Evolutionary conservation across 2,113 vertebrate genomes (phyloP), one percentile per base, ranked within the genome.

Genomic region (Sapayoa aenigma): DNA sequence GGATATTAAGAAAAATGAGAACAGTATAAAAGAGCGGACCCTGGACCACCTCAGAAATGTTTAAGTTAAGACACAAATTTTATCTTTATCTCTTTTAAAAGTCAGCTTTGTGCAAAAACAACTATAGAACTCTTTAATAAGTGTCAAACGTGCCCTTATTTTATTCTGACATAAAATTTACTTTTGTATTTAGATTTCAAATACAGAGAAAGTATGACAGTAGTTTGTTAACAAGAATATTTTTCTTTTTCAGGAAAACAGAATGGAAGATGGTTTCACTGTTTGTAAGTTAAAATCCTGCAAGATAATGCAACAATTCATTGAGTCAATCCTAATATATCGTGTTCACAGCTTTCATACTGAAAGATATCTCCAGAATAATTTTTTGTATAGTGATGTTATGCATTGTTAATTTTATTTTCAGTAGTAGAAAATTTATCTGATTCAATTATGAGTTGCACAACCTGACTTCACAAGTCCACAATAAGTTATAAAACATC

Each of bases 141-240:
- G 3, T 60, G 30, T 42, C 12, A 60, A 46, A 18, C 2, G 3
- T 52, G 18, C 1, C 23, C 6, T 28, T 71, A 23, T 20, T 56
- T 72, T 76, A 14, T 77, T 80, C 27, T 30, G 52, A 5, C 5
- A 39, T 66, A 69, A 76, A 60, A 77, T 74, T 60, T 24, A 37
- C 4, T 93, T 91, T 53, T 9, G 2, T n/a, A 31, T 84, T 89
- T 60, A 56, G 31, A 28, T 73, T 94, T 87, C 55, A 62, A 75
- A 41, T 75, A 39, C 0, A 0, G 14, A 35, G 3, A 5, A 71
- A 87, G 53, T 22, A 3, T 15, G 60, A 63, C 4, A 39, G 5
- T 30, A 49, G 1, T 52, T 77, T 59, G 5, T 30, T 53, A 92
- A 53, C 3, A 3, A 22, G 13, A 77, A 37, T 25, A 12, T 17